A percentile compares a stretch with the other conserved stretches of the same genome.
phyloP scores from a whole-genome alignment of 1,140 invertebrate species.

The Listronotus bonariensis region DNA sequence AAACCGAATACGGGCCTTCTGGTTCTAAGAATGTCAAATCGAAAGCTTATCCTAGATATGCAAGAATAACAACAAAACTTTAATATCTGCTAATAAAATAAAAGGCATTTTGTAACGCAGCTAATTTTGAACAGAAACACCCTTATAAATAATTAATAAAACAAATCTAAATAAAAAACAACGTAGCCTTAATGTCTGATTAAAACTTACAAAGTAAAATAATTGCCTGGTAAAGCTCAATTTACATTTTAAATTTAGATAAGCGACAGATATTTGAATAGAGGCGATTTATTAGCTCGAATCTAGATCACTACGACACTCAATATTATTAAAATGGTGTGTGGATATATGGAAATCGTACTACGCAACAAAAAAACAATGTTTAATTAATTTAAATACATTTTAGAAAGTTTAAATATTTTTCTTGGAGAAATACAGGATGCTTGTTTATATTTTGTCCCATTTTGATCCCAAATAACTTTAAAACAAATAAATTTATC shows the following conservation, averaged over 20 bases:
- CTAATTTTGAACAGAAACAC: neutral
- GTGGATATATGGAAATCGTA: constrained; percentile 24
- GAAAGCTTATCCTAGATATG: too few species aligned
- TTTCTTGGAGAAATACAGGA: too few species aligned
- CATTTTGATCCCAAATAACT: too few species aligned
- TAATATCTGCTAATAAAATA: too few species aligned
- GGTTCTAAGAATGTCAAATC: too few species aligned
- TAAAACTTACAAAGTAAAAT: constrained; percentile 29
- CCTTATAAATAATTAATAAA: constrained; percentile 28
- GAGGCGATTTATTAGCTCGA: constrained; percentile 27
- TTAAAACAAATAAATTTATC: too few species aligned
- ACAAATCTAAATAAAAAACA: constrained; percentile 22
- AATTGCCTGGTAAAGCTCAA: constrained; percentile 23
- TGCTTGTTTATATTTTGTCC: too few species aligned
- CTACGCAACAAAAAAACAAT: neutral
- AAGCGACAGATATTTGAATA: constrained; percentile 27
- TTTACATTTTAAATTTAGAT: constrained; percentile 33
- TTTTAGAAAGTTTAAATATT: too few species aligned
- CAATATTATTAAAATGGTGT: constrained; percentile 16
- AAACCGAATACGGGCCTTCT: too few species aligned
- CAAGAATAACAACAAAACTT: too few species aligned
- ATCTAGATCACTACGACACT: constrained; percentile 23
- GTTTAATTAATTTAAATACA: too few species aligned
- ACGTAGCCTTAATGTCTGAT: constrained; percentile 26
- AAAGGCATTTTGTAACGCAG: too few species aligned